Conservation (phyloP, 2,797 vertebrate species). For the Eulemur mongoz region DNA sequence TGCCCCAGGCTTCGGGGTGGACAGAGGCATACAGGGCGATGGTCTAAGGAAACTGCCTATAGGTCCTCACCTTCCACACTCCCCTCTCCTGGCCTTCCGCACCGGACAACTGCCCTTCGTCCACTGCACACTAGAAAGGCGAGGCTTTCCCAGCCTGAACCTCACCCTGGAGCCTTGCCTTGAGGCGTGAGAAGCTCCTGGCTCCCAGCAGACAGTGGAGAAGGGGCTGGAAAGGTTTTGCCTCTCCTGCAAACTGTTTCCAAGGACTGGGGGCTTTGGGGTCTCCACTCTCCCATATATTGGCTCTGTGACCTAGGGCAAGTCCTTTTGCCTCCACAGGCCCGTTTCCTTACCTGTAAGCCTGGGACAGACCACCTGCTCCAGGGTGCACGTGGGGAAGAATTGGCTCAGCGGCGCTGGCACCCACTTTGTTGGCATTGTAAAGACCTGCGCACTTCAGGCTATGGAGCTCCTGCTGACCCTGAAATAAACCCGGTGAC, state of each 20-base stretch:
- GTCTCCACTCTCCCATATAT: not conserved
- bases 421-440: not conserved
- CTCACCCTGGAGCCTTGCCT: not conserved
- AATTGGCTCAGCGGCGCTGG: rapidly evolving
- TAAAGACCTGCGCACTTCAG: not conserved
- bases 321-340: not conserved
- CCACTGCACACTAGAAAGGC: not conserved
- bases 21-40: rapidly evolving
- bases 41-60: too few relatives aligned
- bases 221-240: not conserved
- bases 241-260: not conserved
- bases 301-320: not conserved
- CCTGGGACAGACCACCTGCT: not conserved
- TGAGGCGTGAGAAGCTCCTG: not conserved
- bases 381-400: too few relatives aligned
- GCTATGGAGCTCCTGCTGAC: not conserved
- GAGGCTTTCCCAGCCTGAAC: not conserved
- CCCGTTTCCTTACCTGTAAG: not conserved
- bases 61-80: not conserved
- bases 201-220: too few relatives aligned
- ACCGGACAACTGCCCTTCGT: too few relatives aligned
- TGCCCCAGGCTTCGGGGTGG: not conserved
- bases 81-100: too few relatives aligned
- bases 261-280: not conserved
- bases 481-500: not conserved